These are phyloP conservation scores for Elephantulus edwardii DNA, from an alignment of 2,113 vertebrate genomes.

Conservation along the genomic window DNA sequence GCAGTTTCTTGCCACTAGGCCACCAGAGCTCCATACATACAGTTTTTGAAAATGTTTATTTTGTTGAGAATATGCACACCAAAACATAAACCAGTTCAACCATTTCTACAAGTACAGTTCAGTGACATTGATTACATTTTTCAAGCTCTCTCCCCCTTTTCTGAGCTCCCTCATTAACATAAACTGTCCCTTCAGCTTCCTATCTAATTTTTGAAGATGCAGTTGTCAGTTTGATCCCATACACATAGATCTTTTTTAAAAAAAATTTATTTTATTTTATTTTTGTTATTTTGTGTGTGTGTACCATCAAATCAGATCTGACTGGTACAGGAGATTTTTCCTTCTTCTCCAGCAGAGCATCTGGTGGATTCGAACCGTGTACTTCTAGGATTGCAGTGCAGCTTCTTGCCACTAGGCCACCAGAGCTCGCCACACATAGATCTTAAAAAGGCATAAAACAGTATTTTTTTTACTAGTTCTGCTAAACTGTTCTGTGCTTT, in stretches of 20 bases:
- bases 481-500: not conserved
- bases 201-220: too few relatives aligned
- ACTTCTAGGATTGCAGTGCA: too few relatives aligned
- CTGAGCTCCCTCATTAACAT: not conserved
- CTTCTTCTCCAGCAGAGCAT: too few relatives aligned
- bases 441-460: not conserved
- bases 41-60: not conserved
- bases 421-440: too few relatives aligned
- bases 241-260: not conserved
- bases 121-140: not conserved
- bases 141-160: not conserved
- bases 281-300: too few relatives aligned
- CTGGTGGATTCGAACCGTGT: too few relatives aligned
- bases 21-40: too few relatives aligned
- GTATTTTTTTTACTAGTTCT: not conserved
- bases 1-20: too few relatives aligned
- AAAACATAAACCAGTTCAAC: not conserved
- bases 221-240: not conserved
- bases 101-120: not conserved
- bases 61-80: not conserved
- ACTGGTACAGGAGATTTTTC: too few relatives aligned
- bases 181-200: not conserved
- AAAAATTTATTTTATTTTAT: too few relatives aligned
- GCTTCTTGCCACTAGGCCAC: too few relatives aligned
- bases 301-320: too few relatives aligned